Evolutionary conservation across 2,113 vertebrate species (phyloP), one percentile per base, ranked within the genome.

Genomic region (Numenius arquata): DNA sequence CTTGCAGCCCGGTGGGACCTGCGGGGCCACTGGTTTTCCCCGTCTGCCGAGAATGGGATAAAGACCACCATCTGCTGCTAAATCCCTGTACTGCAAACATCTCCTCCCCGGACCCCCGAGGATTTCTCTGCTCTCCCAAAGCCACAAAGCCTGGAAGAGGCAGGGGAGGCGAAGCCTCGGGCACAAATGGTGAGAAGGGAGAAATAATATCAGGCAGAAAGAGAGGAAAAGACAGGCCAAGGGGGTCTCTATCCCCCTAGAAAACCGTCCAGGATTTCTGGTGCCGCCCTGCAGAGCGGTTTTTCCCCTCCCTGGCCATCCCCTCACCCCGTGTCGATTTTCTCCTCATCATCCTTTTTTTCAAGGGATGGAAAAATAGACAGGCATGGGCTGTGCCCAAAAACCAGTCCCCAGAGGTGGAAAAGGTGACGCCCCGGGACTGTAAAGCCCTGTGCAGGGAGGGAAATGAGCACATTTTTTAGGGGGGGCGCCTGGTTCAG

Each of bases 11-110:
- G 0, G 3, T 13, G 63, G 63, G 68, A 59, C 63, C 56, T 15
- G 66, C 1, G 72, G 72, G 40, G 29, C 22, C 8, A 4, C 58
- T 3, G 70, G 12, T 55, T 45, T 38, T 43, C 71, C 40, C 61
- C 1, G 0, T 5, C 16, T 11, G 41, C 1, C 1, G n/a, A 76
- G 68, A 85, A 43, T 0, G 83, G 71, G 92, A 75, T 59, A 5
- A 83, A 88, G 87, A 88, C 65, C 95, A 11, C 94, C 95, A 93
- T 72, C 92, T 93, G 90, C 92, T 21, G 94, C 95, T 8, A 5
- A 8, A 7, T 45, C 38, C 87, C 21, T 6, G 87, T 7, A 76
- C 90, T 86, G 94, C 95, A 93, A 73, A 93, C 48, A 1, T 2
- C 78, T 50, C 63, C 67, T 30, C 22, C 41, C 45, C 12, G 15